Conservation (phyloP, 2,797 vertebrate genomes). For the Lepus townsendii region DNA sequence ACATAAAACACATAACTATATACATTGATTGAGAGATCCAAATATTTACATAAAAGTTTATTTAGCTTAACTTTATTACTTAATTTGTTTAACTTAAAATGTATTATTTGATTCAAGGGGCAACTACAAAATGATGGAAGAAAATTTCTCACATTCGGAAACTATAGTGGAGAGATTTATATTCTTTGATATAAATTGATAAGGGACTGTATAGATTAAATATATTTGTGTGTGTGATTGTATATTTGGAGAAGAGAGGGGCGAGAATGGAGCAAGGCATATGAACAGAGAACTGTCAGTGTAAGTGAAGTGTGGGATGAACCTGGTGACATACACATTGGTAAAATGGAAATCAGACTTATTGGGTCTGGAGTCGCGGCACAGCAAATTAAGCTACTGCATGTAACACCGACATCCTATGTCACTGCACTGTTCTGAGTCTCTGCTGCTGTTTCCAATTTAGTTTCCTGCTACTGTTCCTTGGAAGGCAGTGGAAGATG, state of each 20-base stretch:
- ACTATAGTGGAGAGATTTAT: background rate
- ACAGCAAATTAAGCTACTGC: too few species aligned
- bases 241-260: background rate
- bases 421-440: too few species aligned
- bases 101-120: background rate
- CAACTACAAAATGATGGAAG: background rate
- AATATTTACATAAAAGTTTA: background rate
- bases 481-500: too few species aligned
- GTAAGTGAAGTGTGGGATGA: background rate
- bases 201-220: background rate
- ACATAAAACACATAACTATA: background rate
- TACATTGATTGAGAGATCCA: background rate
- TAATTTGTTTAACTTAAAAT: too few species aligned
- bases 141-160: background rate
- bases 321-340: background rate
- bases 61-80: background rate
- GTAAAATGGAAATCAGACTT: too few species aligned
- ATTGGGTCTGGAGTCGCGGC: too few species aligned
- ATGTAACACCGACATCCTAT: too few species aligned
- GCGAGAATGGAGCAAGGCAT: accelerated
- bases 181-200: background rate
- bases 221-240: background rate
- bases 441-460: too few species aligned
- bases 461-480: too few species aligned
- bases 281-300: background rate